A percentile compares a stretch with the other conserved stretches of the same genome.
Evolutionary conservation across 2,113 vertebrate genomes (phyloP).

Genomic region (Hippopotamus amphibius): DNA sequence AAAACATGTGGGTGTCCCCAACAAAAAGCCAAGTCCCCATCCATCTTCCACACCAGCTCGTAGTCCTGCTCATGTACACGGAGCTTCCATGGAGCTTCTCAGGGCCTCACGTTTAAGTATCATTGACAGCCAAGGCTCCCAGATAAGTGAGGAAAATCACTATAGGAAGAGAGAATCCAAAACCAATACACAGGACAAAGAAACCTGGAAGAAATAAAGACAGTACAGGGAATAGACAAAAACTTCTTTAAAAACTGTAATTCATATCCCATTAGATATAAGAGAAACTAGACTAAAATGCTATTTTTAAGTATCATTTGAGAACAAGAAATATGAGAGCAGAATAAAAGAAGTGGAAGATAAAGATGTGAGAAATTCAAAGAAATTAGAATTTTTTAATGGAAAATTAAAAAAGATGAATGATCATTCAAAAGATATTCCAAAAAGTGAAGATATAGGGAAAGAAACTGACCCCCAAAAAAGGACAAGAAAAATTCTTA

Average conservation of each 20-base stretch:
- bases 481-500: not conserved
- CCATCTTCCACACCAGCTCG: not conserved
- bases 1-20: not conserved
- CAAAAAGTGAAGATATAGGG: not conserved
- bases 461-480: not conserved
- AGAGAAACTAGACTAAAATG: conserved; percentile 44
- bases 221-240: not conserved
- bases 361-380: not conserved
- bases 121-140: not conserved
- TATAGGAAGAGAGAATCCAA: not conserved
- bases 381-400: conserved; percentile 48
- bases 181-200: not conserved
- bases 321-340: not conserved
- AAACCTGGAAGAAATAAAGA: not conserved
- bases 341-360: conserved; percentile 33
- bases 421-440: not conserved
- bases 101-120: not conserved
- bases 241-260: not conserved
- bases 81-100: not conserved
- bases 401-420: conserved; percentile 1
- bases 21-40: not conserved
- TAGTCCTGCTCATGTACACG: rapidly evolving
- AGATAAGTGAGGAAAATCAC: not conserved
- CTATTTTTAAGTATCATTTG: conserved; percentile 32
- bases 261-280: not conserved